These are phyloP conservation scores for Andrena chrysosceles DNA, from an alignment of 2,888 invertebrate genomes.

Conservation along the genomic window DNA sequence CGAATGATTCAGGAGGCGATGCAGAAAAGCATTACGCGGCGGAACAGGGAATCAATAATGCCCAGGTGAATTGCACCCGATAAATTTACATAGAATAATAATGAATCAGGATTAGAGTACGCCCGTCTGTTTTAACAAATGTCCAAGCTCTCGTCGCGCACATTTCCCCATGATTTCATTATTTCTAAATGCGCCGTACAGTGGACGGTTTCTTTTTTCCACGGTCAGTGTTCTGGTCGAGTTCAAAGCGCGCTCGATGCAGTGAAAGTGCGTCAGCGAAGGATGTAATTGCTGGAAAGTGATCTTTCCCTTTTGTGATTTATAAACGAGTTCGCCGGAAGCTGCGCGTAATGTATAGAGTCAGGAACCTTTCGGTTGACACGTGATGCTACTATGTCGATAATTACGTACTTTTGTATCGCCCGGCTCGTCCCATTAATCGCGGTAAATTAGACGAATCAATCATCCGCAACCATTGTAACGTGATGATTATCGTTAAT, in stretches of 20 bases:
- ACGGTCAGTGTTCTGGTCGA: conserved; percentile 12
- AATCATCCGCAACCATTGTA: no score
- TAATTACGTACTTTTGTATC: not conserved
- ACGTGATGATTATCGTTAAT: not conserved
- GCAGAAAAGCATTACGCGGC: conserved; percentile 9
- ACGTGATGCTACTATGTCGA: not conserved
- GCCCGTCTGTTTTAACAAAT: not conserved
- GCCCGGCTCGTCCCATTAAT: not conserved
- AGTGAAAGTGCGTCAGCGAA: conserved; percentile 59
- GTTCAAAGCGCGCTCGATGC: conserved; percentile 15
- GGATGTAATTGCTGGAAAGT: conserved; percentile 58
- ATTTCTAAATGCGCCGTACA: not conserved
- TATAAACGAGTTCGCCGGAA: conserved; percentile 19
- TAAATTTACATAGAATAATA: conserved; percentile 2
- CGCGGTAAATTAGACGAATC: not conserved
- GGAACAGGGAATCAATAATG: conserved; percentile 22
- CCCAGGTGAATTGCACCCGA: conserved; percentile 61
- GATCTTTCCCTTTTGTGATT: conserved; percentile 39
- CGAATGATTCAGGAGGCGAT: conserved; percentile 27
- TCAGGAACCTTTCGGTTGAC: not conserved
- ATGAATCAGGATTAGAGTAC: not conserved
- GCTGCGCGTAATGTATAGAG: not conserved
- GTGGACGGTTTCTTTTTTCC: not conserved
- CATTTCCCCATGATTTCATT: not conserved
- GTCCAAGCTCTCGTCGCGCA: not conserved